A percentile compares a stretch with the other conserved stretches of the same genome.
These are phyloP conservation scores for Aptenodytes patagonicus DNA, from an alignment of 2,113 vertebrate genomes.

Conservation along the genomic window DNA sequence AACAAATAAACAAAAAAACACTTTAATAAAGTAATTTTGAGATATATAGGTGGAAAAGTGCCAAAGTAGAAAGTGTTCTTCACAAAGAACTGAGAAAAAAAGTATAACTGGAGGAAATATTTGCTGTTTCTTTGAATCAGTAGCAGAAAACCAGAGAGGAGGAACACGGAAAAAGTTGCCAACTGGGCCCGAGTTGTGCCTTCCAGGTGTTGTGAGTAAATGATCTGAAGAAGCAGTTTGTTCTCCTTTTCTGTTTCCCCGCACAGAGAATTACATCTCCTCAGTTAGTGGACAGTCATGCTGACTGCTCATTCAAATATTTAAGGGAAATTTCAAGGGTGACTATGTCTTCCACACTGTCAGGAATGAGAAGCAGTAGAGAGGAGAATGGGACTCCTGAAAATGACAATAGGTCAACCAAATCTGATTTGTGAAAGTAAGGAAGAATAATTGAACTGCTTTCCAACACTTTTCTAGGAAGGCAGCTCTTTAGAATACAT, in stretches of 20 bases:
- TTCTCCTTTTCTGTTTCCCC: neutral
- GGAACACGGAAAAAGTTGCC: neutral
- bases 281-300: neutral
- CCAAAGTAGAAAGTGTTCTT: neutral
- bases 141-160: neutral
- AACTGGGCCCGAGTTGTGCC: neutral
- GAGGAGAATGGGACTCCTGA: neutral
- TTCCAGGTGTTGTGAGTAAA: rapidly evolving
- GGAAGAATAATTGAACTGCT: neutral
- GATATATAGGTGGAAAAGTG: neutral
- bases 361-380: neutral
- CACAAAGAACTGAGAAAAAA: neutral
- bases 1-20: neutral
- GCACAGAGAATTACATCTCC: neutral
- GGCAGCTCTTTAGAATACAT: neutral
- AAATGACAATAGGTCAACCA: neutral
- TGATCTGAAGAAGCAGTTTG: neutral
- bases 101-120: neutral
- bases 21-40: neutral
- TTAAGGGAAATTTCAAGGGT: neutral
- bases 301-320: neutral
- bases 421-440: neutral
- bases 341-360: neutral
- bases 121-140: neutral
- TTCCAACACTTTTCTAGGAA: neutral